Base-by-base conservation (phyloP, 2,797 vertebrate species). In the Pantherophis vulpinus region DNA sequence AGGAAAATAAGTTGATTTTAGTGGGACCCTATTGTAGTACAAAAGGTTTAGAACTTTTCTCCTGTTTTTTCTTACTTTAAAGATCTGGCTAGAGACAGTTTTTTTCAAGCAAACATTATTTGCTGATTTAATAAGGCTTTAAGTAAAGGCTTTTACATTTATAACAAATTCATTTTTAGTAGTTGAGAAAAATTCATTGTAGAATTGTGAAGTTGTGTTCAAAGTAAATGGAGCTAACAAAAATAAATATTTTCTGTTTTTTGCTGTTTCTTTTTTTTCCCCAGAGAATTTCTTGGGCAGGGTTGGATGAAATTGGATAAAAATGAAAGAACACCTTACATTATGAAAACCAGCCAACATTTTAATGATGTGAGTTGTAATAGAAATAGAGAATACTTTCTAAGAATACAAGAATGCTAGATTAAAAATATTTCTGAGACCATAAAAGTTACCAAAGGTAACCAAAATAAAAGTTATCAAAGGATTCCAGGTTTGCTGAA, bases 261-360 rank as follows among this genome's bases (percentile, higher is more conserved):
- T 86, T 90, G 90, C 92, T 29, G 6, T 94, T 92, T 92, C 0
- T 90, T 91, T 60, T 11, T 0, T 60, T 93, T 86, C 61, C 93
- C 60, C 90, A 99, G 99, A 97, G 99, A 99, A 97, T 99, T 99
- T 97, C 98, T 99, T 94, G 99, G 99, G 88, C 99, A 99, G 94
- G 99, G 99, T 70, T 99, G 99, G 99, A 99, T 99, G 99, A 99
- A 99, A 97, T 96, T 98, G 12, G 99, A 99, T 96, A 99, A 99
- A 98, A 99, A 97, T n/a, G 98, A 99, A 89, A 98, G 98, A 95
- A 99, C 99, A 0, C 99, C 99, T 1, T 99, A 98, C 95, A 99
- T 99, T 94, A 99, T 99, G 99, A 99, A 98, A 97, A 99, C 99
- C 10, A 99, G 99, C 94, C 98, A 99, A 94, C 99, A 99, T 94